Evolutionary conservation across 2,113 vertebrate genomes (phyloP).

Genomic region (Empidonax alnorum): DNA sequence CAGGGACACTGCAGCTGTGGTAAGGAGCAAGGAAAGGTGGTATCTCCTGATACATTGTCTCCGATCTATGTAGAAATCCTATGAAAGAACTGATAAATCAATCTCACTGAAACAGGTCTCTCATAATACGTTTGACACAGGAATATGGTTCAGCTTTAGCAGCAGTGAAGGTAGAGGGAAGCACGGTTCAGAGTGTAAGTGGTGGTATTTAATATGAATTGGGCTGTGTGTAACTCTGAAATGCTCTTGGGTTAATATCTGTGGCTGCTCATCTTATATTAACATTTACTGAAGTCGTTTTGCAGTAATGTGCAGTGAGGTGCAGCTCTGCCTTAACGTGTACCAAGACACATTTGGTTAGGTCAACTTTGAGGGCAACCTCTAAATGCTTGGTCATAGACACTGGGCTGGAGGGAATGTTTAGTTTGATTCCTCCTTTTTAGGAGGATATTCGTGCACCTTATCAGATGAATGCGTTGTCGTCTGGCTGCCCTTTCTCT

Average conservation of each 20-base stretch:
- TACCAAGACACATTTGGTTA: not conserved
- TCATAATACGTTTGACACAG: not conserved
- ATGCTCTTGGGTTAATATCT: not conserved
- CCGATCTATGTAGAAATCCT: not conserved
- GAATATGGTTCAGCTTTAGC: not conserved
- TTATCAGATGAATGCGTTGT: not conserved
- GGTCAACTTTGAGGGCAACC: not conserved
- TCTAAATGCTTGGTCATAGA: not conserved
- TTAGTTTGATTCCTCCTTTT: not conserved
- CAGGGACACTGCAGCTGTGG: conserved; percentile 89
- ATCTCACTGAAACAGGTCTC: not conserved
- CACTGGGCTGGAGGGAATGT: not conserved
- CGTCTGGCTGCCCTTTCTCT: not conserved
- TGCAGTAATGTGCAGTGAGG: not conserved
- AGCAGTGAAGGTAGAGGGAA: not conserved
- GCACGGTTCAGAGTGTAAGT: not conserved
- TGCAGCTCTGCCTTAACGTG: not conserved
- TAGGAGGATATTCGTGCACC: not conserved
- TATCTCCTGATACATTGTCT: rapidly evolving
- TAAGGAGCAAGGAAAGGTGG: conserved; percentile 58
- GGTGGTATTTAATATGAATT: not conserved
- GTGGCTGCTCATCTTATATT: not conserved
- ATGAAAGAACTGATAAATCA: not conserved
- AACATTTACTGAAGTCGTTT: not conserved
- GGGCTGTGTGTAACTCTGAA: not conserved